Base-by-base conservation (phyloP, 2,113 vertebrate species). In the Microtus oregoni region DNA sequence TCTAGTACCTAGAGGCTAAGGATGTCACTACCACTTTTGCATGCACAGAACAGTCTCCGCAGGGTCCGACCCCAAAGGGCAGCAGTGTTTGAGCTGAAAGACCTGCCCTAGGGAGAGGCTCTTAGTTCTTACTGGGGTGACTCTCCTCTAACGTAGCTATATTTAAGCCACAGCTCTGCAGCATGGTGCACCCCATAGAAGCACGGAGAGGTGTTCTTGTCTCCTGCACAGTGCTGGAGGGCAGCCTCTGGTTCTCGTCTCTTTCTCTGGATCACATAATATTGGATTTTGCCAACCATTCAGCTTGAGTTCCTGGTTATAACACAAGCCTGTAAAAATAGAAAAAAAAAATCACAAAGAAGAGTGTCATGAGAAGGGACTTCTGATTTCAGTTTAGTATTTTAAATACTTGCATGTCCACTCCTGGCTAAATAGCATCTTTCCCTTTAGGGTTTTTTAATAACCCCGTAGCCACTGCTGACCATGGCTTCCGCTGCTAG, bases 391-490 rank as follows among this genome's bases (percentile, higher is more conserved):
- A 7, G 2, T 82, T 58, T 77, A 67, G 15, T 58, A 28, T 86
- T 91, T 35, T 3, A 90, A 82, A 52, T 89, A 44, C 82, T 70
- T 94, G 58, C 55, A 32, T 26, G 0, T 91, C 89, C 77, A 86
- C 78, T 78, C 11, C 79, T 10, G 38, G 67, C 63, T 76, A 75
- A 92, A 1, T 61, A 50, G 22, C 50, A 79, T 93, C 79, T 90
- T 58, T 95, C 81, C 81, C 79, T 38, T 90, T 77, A 67, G 68
- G 82, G 75, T 95, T 95, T 96, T 96, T 86, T 95, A 94, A 75
- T 65, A 76, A 81, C 41, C 20, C 28, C 9, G 0, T 55, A 67
- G 1, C 88, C n/a, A 1, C 47, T 52, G 91, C 86, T 61, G 35
- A 47, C 70, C 12, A 14, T 14, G 50, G 12, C 50, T 52, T 52